A percentile compares a stretch with the other conserved stretches of the same genome.
Evolutionary conservation across 2,888 invertebrate genomes (phyloP).

Genomic region (Leptinotarsa juncta): DNA sequence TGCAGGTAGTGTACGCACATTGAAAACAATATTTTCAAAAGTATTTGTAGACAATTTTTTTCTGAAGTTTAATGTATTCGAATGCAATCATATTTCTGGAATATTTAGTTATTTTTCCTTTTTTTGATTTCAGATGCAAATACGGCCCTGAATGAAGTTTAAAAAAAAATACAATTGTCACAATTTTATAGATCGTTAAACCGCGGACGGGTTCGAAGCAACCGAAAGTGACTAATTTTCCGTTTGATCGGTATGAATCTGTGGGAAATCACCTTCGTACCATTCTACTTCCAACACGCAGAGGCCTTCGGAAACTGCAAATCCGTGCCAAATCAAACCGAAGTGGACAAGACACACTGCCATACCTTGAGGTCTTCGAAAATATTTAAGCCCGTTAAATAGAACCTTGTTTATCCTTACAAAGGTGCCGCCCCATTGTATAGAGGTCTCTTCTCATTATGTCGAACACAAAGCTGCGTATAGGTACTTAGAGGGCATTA

Average conservation of each 20-base stretch:
- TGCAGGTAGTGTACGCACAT: too few relatives aligned
- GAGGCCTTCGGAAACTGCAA: constrained; percentile 17
- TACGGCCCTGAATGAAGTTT: too few relatives aligned
- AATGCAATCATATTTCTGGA: too few relatives aligned
- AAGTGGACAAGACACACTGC: constrained; percentile 25
- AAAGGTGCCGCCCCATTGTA: constrained; percentile 57
- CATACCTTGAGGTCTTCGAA: constrained; percentile 25
- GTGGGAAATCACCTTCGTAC: constrained; percentile 8
- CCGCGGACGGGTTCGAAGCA: background rate
- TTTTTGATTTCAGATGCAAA: too few relatives aligned
- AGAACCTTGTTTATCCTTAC: constrained; percentile 52
- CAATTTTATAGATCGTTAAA: too few relatives aligned
- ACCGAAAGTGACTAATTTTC: background rate
- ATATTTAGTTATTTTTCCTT: too few relatives aligned
- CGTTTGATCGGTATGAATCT: constrained; percentile 1
- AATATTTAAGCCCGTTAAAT: constrained; percentile 53
- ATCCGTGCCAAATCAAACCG: constrained; percentile 28
- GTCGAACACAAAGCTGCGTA: constrained; percentile 51
- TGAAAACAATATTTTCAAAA: too few relatives aligned
- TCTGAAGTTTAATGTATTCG: too few relatives aligned
- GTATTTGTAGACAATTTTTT: too few relatives aligned
- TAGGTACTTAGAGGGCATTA: constrained; percentile 57
- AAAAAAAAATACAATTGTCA: too few relatives aligned
- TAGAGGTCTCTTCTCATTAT: constrained; percentile 56
- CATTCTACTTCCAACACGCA: background rate